phyloP scores from a whole-genome alignment of 2,113 vertebrate genomes.

The Pachyramphus minor region DNA sequence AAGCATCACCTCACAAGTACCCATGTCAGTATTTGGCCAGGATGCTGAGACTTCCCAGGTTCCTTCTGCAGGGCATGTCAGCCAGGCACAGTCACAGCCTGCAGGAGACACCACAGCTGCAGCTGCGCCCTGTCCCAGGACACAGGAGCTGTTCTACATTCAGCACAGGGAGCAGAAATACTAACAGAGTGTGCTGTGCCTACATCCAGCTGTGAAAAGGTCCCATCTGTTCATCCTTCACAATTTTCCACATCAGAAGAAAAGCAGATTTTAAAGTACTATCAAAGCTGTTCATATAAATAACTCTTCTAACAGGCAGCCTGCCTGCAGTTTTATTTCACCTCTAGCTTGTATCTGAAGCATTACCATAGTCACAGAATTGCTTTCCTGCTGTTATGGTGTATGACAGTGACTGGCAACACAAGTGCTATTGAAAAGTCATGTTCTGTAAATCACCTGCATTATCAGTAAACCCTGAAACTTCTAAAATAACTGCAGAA shows the following conservation, averaged over 20 bases:
- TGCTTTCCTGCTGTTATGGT: not conserved
- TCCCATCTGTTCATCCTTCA: not conserved
- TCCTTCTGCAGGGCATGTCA: not conserved
- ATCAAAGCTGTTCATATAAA: not conserved
- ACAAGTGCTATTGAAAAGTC: not conserved
- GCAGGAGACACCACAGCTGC: accelerated
- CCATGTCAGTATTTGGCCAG: not conserved
- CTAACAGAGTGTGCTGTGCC: not conserved
- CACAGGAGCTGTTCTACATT: not conserved
- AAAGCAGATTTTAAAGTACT: not conserved
- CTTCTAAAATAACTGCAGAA: not conserved
- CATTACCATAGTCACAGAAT: not conserved
- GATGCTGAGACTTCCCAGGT: not conserved
- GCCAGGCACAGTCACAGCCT: not conserved
- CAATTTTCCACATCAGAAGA: slow-evolving; percentile 10
- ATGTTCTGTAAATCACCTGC: not conserved
- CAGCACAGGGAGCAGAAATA: not conserved
- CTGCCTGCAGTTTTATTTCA: not conserved
- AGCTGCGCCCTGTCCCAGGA: not conserved
- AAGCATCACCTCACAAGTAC: not conserved
- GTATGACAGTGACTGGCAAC: not conserved
- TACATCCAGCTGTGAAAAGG: not conserved
- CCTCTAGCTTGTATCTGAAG: not conserved
- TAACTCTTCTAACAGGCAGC: not conserved
- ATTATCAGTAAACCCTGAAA: not conserved